These are phyloP conservation scores for Emydura subglobosa DNA, from an alignment of 2,113 vertebrate genomes.

Conservation along the genomic window DNA sequence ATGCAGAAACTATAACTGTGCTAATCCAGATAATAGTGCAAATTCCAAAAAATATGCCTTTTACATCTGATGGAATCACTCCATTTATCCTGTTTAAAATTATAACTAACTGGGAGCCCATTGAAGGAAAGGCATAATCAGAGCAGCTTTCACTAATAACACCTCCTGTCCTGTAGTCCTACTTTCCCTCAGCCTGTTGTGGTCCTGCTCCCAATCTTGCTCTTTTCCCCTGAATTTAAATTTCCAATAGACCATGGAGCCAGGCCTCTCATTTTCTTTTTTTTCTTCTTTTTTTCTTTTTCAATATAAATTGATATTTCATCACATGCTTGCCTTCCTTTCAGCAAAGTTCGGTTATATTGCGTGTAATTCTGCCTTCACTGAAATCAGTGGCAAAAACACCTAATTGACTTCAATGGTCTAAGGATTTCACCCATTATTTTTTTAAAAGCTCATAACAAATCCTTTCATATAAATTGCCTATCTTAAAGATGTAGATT, in stretches of 20 bases:
- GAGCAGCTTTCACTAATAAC: neutral
- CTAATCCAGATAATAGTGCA: constrained; percentile 56
- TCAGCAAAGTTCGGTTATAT: neutral
- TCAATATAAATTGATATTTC: neutral
- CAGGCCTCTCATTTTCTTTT: neutral
- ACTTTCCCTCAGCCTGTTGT: neutral
- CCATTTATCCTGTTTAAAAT: constrained; percentile 1
- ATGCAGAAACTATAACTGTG: constrained; percentile 45
- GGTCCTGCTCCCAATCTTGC: neutral
- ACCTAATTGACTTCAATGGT: constrained; percentile 62
- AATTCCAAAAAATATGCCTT: constrained; percentile 49
- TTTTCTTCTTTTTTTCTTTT: neutral
- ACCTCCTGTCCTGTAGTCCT: neutral
- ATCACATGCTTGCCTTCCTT: neutral
- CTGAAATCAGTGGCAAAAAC: constrained; percentile 65
- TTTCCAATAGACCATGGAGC: neutral
- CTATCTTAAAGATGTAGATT: constrained; percentile 60
- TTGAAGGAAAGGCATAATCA: neutral
- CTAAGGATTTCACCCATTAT: constrained; percentile 30
- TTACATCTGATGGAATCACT: constrained; percentile 44
- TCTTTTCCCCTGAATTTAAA: neutral
- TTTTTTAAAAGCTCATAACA: constrained; percentile 29
- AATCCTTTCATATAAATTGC: constrained; percentile 35
- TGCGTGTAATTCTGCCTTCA: constrained; percentile 14
- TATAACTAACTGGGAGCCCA: neutral